A percentile compares a stretch with the other conserved stretches of the same genome.
Conservation (phyloP, 1,140 invertebrate species). For the Philopotamus ludificatus region DNA sequence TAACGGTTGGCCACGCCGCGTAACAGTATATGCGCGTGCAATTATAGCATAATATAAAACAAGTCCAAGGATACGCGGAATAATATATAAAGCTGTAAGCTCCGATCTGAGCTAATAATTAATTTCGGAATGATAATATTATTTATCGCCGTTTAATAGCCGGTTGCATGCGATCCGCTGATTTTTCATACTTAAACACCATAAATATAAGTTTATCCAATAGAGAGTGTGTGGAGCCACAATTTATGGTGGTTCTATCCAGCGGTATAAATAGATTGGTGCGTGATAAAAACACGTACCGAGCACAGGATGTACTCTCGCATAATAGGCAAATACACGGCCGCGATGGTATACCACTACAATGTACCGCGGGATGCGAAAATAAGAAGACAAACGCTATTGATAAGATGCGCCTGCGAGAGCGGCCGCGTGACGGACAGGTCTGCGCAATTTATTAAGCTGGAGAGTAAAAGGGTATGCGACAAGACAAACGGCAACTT, state of each 20-base stretch:
- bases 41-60: too few species aligned
- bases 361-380: too few species aligned
- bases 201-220: background rate
- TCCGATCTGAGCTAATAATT: background rate
- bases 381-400: too few species aligned
- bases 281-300: background rate
- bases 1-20: too few species aligned
- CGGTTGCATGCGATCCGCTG: background rate
- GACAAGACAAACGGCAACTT: too few species aligned
- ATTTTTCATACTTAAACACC: conserved; percentile 6
- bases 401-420: too few species aligned
- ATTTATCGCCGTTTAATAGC: background rate
- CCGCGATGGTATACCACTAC: too few species aligned
- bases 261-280: background rate
- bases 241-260: background rate
- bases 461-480: too few species aligned
- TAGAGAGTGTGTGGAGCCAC: background rate
- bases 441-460: too few species aligned
- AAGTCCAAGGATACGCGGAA: background rate
- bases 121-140: background rate
- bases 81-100: background rate
- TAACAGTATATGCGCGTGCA: too few species aligned
- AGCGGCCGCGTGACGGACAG: too few species aligned
- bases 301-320: background rate
- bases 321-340: background rate